A percentile compares a stretch with the other conserved stretches of the same genome.
phyloP scores from a whole-genome alignment of 1,140 invertebrate genomes.

The Hormaphis cornu region DNA sequence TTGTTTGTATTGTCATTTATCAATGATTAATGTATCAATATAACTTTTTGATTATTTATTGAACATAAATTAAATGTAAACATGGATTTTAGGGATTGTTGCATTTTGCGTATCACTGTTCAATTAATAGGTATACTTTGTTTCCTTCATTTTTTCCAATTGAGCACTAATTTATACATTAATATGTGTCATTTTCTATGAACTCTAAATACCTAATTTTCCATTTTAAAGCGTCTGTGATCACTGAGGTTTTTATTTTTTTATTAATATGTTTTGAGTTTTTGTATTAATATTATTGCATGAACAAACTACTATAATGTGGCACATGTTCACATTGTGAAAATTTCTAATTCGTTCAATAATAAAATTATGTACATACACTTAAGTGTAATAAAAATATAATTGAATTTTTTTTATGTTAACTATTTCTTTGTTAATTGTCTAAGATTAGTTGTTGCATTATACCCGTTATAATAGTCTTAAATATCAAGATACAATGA shows the following conservation, averaged over 20 bases:
- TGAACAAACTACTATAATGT: neutral
- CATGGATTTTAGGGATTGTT: too few relatives aligned
- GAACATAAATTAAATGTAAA: too few relatives aligned
- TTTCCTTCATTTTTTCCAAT: too few relatives aligned
- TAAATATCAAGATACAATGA: neutral
- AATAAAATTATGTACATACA: neutral
- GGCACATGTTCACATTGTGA: neutral
- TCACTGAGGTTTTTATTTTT: constrained; percentile 23
- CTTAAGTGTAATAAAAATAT: neutral
- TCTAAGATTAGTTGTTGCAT: neutral
- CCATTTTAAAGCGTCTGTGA: constrained; percentile 30
- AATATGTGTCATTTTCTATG: neutral
- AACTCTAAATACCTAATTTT: constrained; percentile 1
- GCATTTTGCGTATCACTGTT: too few relatives aligned
- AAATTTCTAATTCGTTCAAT: neutral
- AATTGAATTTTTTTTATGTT: neutral
- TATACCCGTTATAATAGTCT: neutral
- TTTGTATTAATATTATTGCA: neutral
- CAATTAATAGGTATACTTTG: too few relatives aligned
- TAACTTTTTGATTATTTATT: too few relatives aligned
- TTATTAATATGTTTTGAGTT: neutral
- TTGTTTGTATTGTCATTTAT: too few relatives aligned
- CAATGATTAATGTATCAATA: too few relatives aligned
- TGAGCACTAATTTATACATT: too few relatives aligned
- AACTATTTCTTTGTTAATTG: constrained; percentile 6